Conservation (phyloP, 2,888 invertebrate genomes). For the Lithosia quadra region DNA sequence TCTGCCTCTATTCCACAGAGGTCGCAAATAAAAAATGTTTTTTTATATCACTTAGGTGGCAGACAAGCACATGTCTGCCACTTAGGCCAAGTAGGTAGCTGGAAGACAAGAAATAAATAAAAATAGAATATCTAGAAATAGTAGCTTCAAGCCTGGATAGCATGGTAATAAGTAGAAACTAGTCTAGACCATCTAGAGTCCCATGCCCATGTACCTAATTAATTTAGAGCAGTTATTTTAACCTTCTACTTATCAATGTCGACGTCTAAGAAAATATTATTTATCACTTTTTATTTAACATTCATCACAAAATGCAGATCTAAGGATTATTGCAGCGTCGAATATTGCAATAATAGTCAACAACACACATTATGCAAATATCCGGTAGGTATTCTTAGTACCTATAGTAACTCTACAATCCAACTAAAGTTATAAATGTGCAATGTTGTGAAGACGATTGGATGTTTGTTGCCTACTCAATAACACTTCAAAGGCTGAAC, state of each 20-base stretch:
- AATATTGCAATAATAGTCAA: slow-evolving; percentile 64
- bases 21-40: too few species aligned
- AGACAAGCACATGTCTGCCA: too few species aligned
- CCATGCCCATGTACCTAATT: neutral
- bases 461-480: too few species aligned
- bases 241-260: slow-evolving; percentile 39
- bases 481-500: too few species aligned
- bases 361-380: slow-evolving; percentile 71
- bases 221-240: slow-evolving; percentile 13
- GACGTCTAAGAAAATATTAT: slow-evolving; percentile 42
- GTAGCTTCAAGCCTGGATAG: neutral
- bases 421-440: too few species aligned
- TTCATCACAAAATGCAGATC: slow-evolving; percentile 47
- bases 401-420: too few species aligned
- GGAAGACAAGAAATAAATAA: too few species aligned
- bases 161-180: slow-evolving; percentile 9
- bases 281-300: slow-evolving; percentile 33
- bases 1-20: too few species aligned
- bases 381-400: too few species aligned
- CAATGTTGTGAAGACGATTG: too few species aligned
- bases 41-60: too few species aligned
- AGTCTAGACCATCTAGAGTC: slow-evolving; percentile 42
- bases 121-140: neutral
- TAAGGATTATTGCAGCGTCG: slow-evolving; percentile 62
- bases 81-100: too few species aligned